phyloP scores from a whole-genome alignment of 2,113 vertebrate species.

The Neogale vison region DNA sequence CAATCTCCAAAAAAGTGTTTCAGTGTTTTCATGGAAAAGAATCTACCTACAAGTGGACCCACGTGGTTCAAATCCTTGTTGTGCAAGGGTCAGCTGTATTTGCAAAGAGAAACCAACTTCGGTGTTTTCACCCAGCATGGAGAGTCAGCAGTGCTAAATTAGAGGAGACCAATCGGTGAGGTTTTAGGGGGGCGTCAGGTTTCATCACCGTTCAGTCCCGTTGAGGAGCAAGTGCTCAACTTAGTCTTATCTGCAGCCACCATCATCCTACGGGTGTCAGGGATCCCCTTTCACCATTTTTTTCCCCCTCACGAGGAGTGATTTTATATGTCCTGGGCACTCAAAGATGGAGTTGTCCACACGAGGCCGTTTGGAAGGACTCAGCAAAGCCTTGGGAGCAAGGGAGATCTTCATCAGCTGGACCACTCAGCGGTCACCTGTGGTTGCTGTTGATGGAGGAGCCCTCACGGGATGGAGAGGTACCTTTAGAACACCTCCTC shows the following conservation, averaged over 20 bases:
- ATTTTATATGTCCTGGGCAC: not conserved
- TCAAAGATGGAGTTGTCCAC: not conserved
- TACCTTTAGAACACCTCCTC: not conserved
- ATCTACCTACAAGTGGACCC: not conserved
- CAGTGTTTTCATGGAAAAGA: not conserved
- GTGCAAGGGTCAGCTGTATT: not conserved
- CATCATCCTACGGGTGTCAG: fast-evolving
- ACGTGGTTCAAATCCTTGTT: not conserved
- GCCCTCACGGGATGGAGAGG: not conserved
- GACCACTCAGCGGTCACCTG: not conserved
- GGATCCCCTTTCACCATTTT: not conserved
- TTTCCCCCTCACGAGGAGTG: not conserved
- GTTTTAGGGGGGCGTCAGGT: not conserved
- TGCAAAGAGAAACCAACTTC: not conserved
- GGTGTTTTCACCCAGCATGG: not conserved
- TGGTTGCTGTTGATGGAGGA: not conserved
- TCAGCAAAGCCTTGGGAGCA: not conserved
- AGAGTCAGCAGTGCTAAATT: not conserved
- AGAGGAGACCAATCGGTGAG: not conserved
- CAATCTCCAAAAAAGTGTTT: not conserved
- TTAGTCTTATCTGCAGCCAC: not conserved
- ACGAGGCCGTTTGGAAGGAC: not conserved
- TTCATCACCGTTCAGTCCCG: not conserved
- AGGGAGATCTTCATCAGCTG: not conserved
- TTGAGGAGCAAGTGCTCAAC: fast-evolving